Evolutionary conservation across 2,113 vertebrate species (phyloP).

Genomic region (Eretmochelys imbricata): DNA sequence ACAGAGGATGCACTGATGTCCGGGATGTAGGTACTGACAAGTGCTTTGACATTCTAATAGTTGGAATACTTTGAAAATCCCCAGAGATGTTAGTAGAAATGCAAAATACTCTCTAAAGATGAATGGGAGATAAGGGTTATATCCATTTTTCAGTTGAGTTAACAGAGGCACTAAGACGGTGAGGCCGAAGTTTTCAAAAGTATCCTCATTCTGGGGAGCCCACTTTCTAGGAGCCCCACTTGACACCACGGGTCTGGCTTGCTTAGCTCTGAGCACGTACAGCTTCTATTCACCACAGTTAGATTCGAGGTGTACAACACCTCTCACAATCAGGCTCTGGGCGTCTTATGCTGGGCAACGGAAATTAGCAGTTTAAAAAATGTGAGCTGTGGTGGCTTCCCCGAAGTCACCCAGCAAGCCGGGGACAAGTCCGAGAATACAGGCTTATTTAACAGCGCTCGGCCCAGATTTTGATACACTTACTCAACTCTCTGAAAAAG

Average conservation of each 20-base stretch:
- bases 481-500: fast-evolving
- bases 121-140: fast-evolving
- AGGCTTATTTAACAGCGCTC: fast-evolving
- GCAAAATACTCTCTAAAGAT: neutral
- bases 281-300: fast-evolving
- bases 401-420: neutral
- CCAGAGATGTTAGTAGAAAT: neutral
- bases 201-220: fast-evolving
- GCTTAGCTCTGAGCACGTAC: fast-evolving
- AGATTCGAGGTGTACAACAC: neutral
- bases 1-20: fast-evolving
- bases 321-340: neutral
- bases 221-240: fast-evolving
- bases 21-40: neutral
- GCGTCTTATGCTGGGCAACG: fast-evolving
- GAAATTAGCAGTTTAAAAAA: fast-evolving
- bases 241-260: fast-evolving
- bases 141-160: fast-evolving
- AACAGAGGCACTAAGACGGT: neutral
- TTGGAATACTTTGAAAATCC: fast-evolving
- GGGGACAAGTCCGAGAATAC: fast-evolving
- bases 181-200: fast-evolving
- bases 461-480: neutral
- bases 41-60: neutral
- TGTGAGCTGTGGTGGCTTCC: neutral